phyloP scores from a whole-genome alignment of 1,140 invertebrate species.

The Drosophila simulans region DNA sequence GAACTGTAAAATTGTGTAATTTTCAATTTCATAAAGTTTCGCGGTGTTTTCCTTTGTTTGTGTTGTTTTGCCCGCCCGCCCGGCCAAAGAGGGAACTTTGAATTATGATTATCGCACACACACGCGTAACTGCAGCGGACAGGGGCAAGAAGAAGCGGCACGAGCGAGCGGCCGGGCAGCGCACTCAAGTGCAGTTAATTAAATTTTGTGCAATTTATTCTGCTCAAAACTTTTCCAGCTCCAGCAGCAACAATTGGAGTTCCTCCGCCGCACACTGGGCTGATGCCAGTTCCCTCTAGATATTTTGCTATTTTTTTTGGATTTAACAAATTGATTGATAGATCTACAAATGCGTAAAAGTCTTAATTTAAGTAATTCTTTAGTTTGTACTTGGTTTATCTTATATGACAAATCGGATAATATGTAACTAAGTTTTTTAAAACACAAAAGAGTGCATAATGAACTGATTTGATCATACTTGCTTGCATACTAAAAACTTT shows the following conservation, averaged over 20 bases:
- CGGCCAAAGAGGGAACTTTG: constrained; percentile 59
- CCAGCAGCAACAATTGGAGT: constrained; percentile 53
- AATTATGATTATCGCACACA: constrained; percentile 80
- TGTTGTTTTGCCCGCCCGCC: constrained; percentile 52
- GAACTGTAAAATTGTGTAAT: constrained; percentile 81
- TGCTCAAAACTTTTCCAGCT: constrained; percentile 72
- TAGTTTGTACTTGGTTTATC: too few relatives aligned
- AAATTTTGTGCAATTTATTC: constrained; percentile 81
- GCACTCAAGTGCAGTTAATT: constrained; percentile 81
- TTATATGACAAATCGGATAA: too few relatives aligned
- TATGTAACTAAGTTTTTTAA: too few relatives aligned
- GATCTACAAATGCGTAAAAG: too few relatives aligned
- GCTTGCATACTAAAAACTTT: too few relatives aligned
- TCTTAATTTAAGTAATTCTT: too few relatives aligned
- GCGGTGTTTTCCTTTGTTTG: constrained; percentile 68
- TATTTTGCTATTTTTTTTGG: too few relatives aligned
- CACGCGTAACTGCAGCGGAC: constrained; percentile 61
- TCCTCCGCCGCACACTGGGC: constrained; percentile 9
- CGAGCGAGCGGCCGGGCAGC: constrained; percentile 28
- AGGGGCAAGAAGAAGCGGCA: constrained; percentile 3
- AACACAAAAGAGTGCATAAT: too few relatives aligned
- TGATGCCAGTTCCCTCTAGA: too few relatives aligned
- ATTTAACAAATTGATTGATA: too few relatives aligned
- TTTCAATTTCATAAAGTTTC: constrained; percentile 80
- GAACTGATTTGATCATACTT: too few relatives aligned